These are phyloP conservation scores for Cosmia pyralina DNA, from an alignment of 2,888 invertebrate genomes.

Conservation along the genomic window DNA sequence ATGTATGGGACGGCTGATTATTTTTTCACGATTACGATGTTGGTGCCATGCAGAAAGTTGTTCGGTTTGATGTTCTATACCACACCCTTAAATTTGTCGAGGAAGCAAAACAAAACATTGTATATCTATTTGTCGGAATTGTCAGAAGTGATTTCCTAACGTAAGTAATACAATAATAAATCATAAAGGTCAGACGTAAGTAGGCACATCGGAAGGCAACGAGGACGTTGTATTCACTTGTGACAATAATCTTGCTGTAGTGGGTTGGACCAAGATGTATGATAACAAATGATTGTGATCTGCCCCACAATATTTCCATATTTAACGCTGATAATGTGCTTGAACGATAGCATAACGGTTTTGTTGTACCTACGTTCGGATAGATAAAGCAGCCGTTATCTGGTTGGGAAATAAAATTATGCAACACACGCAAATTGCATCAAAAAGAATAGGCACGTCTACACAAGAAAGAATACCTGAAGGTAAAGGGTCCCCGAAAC, in stretches of 20 bases:
- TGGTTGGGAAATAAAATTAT: slow-evolving; percentile 12
- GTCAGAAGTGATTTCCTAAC: not conserved
- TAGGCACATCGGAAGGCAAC: slow-evolving; percentile 31
- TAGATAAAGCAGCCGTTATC: not conserved
- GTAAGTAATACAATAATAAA: slow-evolving; percentile 7
- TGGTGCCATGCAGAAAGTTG: too few relatives aligned
- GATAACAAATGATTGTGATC: slow-evolving; percentile 48
- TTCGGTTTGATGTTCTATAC: too few relatives aligned
- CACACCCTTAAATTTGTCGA: too few relatives aligned
- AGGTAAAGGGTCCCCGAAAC: too few relatives aligned
- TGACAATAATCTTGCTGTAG: slow-evolving; percentile 50
- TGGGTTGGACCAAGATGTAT: slow-evolving; percentile 44
- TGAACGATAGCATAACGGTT: slow-evolving; percentile 8
- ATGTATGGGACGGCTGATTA: too few relatives aligned
- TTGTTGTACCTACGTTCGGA: not conserved
- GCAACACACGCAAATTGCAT: slow-evolving; percentile 10
- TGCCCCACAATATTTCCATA: slow-evolving; percentile 33
- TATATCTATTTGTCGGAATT: not conserved
- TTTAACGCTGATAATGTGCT: slow-evolving; percentile 21
- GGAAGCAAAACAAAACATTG: too few relatives aligned
- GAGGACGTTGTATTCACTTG: slow-evolving; percentile 36
- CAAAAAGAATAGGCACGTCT: not conserved
- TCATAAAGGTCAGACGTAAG: slow-evolving; percentile 43
- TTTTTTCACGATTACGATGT: too few relatives aligned
- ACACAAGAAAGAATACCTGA: not conserved